Conservation (phyloP, 2,113 vertebrate species). For the Zapus hudsonius region DNA sequence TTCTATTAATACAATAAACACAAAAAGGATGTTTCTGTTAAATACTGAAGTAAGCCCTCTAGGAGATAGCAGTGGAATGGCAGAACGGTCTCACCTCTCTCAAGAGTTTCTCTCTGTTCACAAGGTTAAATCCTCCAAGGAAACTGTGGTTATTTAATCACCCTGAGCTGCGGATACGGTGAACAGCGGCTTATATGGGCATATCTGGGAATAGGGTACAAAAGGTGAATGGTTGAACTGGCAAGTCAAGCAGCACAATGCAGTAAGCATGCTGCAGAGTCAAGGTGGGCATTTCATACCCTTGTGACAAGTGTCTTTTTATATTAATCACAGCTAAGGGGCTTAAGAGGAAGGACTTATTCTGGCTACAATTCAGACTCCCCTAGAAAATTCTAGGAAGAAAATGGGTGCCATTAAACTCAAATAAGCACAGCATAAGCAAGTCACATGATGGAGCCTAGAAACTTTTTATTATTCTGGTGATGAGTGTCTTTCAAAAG, state of each 20-base stretch:
- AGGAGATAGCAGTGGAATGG: background rate
- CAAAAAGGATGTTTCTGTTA: conserved; percentile 53
- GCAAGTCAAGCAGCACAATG: conserved; percentile 64
- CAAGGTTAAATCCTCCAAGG: conserved; percentile 41
- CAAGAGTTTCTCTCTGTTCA: background rate
- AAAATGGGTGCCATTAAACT: conserved; percentile 63
- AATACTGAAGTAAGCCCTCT: background rate
- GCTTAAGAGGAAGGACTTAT: conserved; percentile 68
- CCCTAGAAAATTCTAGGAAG: conserved; percentile 55
- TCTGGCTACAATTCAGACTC: conserved; percentile 62
- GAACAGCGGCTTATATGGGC: conserved; percentile 56
- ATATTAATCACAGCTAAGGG: conserved; percentile 74
- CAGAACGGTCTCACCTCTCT: background rate
- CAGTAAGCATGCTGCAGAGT: background rate
- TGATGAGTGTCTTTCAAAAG: conserved; percentile 30
- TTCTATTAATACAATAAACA: conserved; percentile 72
- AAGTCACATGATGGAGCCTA: conserved; percentile 34
- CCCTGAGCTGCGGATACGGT: background rate
- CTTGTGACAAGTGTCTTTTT: conserved; percentile 75
- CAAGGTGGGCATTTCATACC: conserved; percentile 70
- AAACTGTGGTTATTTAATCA: conserved; percentile 35
- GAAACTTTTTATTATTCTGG: conserved; percentile 4
- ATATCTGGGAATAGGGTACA: conserved; percentile 57
- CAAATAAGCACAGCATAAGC: conserved; percentile 3
- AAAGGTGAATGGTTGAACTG: conserved; percentile 69